Conservation (phyloP, 2,113 vertebrate genomes). For the Alosa alosa region DNA sequence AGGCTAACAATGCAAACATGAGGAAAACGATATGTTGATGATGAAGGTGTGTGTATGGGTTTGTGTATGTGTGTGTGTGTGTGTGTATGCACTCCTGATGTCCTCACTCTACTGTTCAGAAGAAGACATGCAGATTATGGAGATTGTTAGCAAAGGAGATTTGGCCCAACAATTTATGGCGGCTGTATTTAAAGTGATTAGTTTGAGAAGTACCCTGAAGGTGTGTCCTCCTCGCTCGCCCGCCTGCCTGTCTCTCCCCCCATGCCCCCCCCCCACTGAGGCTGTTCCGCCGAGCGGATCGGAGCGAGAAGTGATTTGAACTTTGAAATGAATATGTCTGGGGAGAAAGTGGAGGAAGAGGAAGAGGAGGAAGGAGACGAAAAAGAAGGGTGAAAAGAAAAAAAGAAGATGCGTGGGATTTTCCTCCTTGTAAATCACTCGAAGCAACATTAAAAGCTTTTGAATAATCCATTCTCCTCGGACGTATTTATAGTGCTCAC, state of each 20-base stretch:
- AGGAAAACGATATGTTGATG: too few species aligned
- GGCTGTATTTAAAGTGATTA: slow-evolving; percentile 33
- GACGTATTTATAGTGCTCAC: slow-evolving; percentile 1
- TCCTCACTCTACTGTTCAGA: slow-evolving; percentile 10
- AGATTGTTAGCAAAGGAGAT: slow-evolving; percentile 33
- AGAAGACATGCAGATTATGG: slow-evolving; percentile 28
- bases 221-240: neutral
- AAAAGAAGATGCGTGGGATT: neutral
- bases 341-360: neutral
- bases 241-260: neutral
- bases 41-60: neutral
- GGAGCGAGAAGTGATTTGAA: slow-evolving; percentile 23
- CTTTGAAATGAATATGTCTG: slow-evolving; percentile 22
- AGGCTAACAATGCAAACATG: too few species aligned
- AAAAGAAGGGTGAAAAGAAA: neutral
- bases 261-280: neutral
- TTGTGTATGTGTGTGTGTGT: neutral
- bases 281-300: neutral
- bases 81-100: neutral
- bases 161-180: slow-evolving; percentile 11
- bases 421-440: neutral
- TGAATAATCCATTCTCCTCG: slow-evolving; percentile 11
- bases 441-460: slow-evolving; percentile 9
- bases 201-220: neutral
- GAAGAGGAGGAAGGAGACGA: neutral